Evolutionary conservation across 2,888 invertebrate genomes (phyloP).

Genomic region (Microplitis manilae): DNA sequence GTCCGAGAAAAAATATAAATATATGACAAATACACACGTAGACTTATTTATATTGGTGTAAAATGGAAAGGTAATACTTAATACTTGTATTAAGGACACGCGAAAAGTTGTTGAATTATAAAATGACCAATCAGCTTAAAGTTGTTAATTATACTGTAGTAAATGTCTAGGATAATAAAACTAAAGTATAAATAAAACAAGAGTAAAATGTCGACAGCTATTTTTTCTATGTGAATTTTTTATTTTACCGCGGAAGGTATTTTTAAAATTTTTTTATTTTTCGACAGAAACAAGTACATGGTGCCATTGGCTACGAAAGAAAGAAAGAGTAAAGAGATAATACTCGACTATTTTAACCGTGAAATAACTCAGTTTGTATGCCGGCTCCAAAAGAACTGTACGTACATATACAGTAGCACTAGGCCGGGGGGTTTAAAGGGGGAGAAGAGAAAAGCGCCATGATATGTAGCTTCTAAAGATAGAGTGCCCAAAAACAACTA

Average conservation of each 20-base stretch:
- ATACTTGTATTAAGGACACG: constrained; percentile 15
- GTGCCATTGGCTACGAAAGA: constrained; percentile 37
- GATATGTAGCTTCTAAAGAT: constrained; percentile 66
- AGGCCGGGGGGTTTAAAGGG: constrained; percentile 20
- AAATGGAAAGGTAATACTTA: constrained; percentile 33
- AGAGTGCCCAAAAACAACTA: constrained; percentile 64
- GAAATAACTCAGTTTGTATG: constrained; percentile 66
- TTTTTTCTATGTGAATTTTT: background rate
- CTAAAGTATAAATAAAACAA: background rate
- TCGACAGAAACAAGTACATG: constrained; percentile 1
- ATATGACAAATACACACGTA: background rate
- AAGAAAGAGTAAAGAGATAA: constrained; percentile 46
- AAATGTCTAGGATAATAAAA: background rate
- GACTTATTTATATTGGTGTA: constrained; percentile 15
- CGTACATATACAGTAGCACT: constrained; percentile 21
- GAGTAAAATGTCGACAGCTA: background rate
- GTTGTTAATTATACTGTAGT: background rate
- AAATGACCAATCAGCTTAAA: background rate
- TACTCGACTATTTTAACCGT: constrained; percentile 68
- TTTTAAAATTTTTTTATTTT: constrained; percentile 7
- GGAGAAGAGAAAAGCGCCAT: constrained; percentile 56
- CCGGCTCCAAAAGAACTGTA: constrained; percentile 51
- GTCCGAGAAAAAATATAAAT: constrained; percentile 1
- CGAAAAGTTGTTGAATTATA: background rate
- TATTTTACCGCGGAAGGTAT: background rate